Conservation (phyloP, 2,113 vertebrate species). For the Egretta garzetta region DNA sequence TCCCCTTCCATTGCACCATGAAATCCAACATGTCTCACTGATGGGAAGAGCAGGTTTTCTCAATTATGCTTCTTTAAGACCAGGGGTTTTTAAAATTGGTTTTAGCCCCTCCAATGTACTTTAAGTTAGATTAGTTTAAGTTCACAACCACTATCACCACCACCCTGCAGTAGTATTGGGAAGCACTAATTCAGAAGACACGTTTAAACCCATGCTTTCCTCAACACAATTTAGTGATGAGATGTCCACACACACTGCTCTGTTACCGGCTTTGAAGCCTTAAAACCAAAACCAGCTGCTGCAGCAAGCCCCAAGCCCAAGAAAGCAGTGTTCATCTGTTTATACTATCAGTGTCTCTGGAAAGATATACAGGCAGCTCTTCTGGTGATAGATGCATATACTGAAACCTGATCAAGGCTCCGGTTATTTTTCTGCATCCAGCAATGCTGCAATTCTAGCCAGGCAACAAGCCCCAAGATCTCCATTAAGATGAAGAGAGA, state of each 20-base stretch:
- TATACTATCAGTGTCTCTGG: constrained; percentile 42
- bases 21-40: neutral
- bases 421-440: constrained; percentile 38
- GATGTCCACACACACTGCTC: neutral
- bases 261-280: constrained; percentile 43
- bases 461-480: constrained; percentile 49
- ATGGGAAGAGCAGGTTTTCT: neutral
- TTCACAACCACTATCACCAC: neutral
- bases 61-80: neutral
- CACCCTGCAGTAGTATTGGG: neutral
- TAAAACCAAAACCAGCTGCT: constrained; percentile 76
- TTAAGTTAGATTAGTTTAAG: neutral
- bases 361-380: constrained; percentile 57
- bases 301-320: neutral
- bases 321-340: constrained; percentile 16
- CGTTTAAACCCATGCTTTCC: neutral
- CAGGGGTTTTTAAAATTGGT: neutral
- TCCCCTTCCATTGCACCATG: neutral
- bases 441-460: constrained; percentile 23
- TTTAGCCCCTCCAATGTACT: neutral
- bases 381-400: constrained; percentile 41
- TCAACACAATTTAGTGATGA: constrained; percentile 4
- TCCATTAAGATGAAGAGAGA: constrained; percentile 14
- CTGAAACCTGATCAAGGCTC: constrained; percentile 46
- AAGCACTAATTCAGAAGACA: neutral